Evolutionary conservation across 2,888 invertebrate genomes (phyloP), one percentile per base, ranked within the genome.

Genomic region (Synergus gifuensis): DNA sequence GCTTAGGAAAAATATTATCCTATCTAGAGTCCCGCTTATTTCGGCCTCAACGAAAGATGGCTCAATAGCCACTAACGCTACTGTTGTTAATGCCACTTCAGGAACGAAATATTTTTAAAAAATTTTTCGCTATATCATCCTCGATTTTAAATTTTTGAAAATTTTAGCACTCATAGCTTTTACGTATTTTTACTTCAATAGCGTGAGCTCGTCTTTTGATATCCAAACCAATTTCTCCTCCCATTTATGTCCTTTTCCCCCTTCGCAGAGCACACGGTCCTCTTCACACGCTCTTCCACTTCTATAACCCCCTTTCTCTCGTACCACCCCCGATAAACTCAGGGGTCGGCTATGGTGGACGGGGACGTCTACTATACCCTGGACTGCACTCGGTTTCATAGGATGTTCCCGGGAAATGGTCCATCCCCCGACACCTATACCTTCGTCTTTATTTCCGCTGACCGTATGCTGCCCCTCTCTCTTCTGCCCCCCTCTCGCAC

Each of bases 341-440:
- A 82, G 83, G 83, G 80, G 79, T 49, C 62, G 77, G 84, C 81
- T 78, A 84, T 80, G 81, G 83, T 84, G 85, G 78, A 80, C 82
- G 60, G 83, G 85, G 85, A 85, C 83, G 83, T 86, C 85, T 87
- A 88, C 83, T 86, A 85, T 86, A 89, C 88, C 86, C 87, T 82
- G 86, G 89, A 89, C 88, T 89, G 89, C 90, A 89, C 89, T 91
- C 87, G 84, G 88, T 87, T 90, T 89, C 89, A 88, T 88, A 85
- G 89, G 88, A 91, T 88, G 90, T 89, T 89, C 89, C 88, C 87
- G 88, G 86, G 81, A 87, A 91, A 89, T 89, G 88, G 90, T 84
- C 86, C 89, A 90, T 90, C 90, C 90, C 89, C 86, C 86, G 90
- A 88, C 90, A 90, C 89, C 90, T 87, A 91, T 90, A 90, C 88